Base-by-base conservation (phyloP, 2,888 invertebrate species). In the Neoascia interrupta region DNA sequence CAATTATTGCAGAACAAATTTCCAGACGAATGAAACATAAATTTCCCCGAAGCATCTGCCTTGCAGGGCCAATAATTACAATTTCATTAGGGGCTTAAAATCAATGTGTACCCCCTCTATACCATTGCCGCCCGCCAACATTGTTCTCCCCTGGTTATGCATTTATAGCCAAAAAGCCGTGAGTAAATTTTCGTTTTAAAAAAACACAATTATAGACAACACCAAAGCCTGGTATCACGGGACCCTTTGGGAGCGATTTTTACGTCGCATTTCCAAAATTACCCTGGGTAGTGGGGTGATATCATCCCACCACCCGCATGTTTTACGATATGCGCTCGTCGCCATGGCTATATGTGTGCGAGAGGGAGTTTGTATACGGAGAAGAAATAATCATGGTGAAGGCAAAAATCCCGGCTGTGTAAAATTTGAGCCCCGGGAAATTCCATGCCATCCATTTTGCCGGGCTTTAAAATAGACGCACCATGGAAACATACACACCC, bases 381-480 rank as follows among this genome's bases (percentile, higher is more conserved):
- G 37, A 49, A 28, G 26, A 69, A 6, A 31, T n/a, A 69, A 61
- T 63, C 68, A 60, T 47, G 63, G 63, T 39, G 53, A 51, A 53
- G 63, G 49, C 51, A 58, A 39, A 39, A 51, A 64, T 47, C 34
- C 58, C 70, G 63, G 70, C 51, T 76, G 58, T 5, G 31, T 3
- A 47, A 72, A 60, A 66, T 47, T 70, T 23, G 76, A 76, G 76
- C 76, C 76, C 76, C 76, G 76, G 76, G 76, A 76, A 76, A 76
- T 70, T 76, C 43, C 51, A 58, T 39, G 28, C 11, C 47, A 45
- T 41, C 54, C 56, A 34, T 31, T 2, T 26, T 37, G 39, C 54
- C 47, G 76, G 64, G 58, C 11, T 72, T 66, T 36, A 60, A 69
- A 76, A 70, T 47, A 70, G 54, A 70, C 53, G 21, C 8, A 51